These are phyloP conservation scores for Cryptosula pallasiana DNA, from an alignment of 2,888 invertebrate genomes.

Conservation along the genomic window DNA sequence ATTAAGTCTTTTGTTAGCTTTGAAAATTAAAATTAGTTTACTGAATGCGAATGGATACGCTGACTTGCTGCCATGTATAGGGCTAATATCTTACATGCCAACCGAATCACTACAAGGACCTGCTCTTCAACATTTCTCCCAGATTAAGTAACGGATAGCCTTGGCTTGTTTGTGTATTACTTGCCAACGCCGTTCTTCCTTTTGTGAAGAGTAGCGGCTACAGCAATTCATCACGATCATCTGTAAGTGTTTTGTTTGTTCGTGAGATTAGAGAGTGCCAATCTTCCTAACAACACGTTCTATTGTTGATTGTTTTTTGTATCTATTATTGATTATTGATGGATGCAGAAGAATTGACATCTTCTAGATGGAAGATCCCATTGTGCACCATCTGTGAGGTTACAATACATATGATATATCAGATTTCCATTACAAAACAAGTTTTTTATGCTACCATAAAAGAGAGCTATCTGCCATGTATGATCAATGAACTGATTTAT, in stretches of 20 bases:
- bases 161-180: no score
- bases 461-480: no score
- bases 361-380: no score
- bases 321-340: neutral
- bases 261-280: neutral
- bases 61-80: neutral
- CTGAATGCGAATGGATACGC: neutral
- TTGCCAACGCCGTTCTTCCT: no score
- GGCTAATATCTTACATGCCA: neutral
- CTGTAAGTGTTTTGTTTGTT: neutral
- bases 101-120: no score
- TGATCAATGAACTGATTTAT: no score
- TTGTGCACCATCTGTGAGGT: no score
- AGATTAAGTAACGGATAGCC: no score
- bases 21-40: neutral
- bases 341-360: neutral
- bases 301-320: neutral
- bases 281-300: neutral
- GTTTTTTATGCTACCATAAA: no score
- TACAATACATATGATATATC: no score
- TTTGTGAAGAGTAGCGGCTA: neutral
- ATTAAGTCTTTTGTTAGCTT: constrained; percentile 3
- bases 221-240: neutral
- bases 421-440: no score
- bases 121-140: no score